phyloP scores from a whole-genome alignment of 2,113 vertebrate species.

The Murina feae region DNA sequence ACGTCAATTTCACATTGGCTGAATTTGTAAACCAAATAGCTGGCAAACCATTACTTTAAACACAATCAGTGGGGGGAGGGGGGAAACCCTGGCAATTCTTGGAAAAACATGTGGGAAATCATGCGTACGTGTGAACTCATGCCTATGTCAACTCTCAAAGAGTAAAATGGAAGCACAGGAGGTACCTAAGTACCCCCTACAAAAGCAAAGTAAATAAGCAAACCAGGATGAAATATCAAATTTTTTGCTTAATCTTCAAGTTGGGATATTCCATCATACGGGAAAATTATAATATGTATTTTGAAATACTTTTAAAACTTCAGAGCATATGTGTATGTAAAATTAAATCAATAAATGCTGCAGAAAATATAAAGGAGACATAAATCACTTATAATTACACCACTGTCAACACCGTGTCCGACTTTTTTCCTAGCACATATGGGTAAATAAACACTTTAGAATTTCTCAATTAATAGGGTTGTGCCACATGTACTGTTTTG shows the following conservation, averaged over 20 bases:
- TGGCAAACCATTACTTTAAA: slow-evolving; percentile 15
- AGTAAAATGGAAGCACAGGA: slow-evolving; percentile 10
- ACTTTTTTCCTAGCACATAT: neutral
- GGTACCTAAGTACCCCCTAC: slow-evolving; percentile 6
- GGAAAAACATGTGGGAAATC: slow-evolving; percentile 9
- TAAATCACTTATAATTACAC: neutral
- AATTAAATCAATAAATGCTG: neutral
- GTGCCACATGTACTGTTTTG: neutral
- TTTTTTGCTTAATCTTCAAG: neutral
- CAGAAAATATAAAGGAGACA: neutral
- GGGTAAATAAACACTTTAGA: neutral
- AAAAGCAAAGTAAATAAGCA: slow-evolving; percentile 31
- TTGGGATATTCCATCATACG: neutral
- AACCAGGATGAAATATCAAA: neutral
- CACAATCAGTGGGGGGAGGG: neutral
- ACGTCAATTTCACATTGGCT: neutral
- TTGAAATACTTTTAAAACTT: slow-evolving; percentile 23
- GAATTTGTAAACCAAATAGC: neutral
- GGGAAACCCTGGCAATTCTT: slow-evolving; percentile 12
- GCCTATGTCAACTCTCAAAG: slow-evolving; percentile 25
- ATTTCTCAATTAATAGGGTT: neutral
- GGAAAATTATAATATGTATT: neutral
- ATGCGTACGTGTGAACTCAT: neutral
- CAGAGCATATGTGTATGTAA: neutral
- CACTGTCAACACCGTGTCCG: neutral